phyloP scores from a whole-genome alignment of 2,797 vertebrate species.

The Clarias fuscus region DNA sequence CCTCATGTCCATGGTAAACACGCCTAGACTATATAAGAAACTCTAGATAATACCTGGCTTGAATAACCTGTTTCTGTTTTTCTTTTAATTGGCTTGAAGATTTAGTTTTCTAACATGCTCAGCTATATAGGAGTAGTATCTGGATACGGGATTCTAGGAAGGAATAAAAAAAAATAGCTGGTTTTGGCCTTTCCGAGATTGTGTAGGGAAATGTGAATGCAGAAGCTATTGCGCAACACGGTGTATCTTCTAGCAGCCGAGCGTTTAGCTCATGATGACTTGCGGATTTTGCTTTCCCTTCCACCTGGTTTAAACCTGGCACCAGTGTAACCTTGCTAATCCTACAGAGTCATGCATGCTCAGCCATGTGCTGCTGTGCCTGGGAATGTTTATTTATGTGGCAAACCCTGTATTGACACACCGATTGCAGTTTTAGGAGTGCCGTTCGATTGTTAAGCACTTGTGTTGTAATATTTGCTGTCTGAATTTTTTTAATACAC shows the following conservation, averaged over 20 bases:
- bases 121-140: background rate
- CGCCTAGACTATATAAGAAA: background rate
- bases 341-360: slow-evolving; percentile 71
- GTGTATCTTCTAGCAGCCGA: slow-evolving; percentile 25
- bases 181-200: slow-evolving; percentile 51
- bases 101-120: slow-evolving; percentile 20
- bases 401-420: slow-evolving; percentile 46
- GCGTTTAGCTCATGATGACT: slow-evolving; percentile 55
- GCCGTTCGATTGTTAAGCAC: too few relatives aligned
- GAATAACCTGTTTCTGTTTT: background rate
- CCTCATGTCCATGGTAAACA: background rate
- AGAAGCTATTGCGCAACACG: slow-evolving; percentile 29
- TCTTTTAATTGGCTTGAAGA: slow-evolving; percentile 36
- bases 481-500: too few relatives aligned
- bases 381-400: slow-evolving; percentile 33
- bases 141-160: slow-evolving; percentile 5
- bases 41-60: background rate
- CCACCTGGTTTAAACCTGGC: slow-evolving; percentile 42
- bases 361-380: slow-evolving; percentile 38
- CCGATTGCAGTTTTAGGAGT: too few relatives aligned
- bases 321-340: slow-evolving; percentile 40
- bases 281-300: slow-evolving; percentile 11
- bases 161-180: slow-evolving; percentile 57
- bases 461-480: too few relatives aligned
- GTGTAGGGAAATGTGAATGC: background rate